Conservation (phyloP, 2,888 invertebrate genomes). For the Epirrita christyi region DNA sequence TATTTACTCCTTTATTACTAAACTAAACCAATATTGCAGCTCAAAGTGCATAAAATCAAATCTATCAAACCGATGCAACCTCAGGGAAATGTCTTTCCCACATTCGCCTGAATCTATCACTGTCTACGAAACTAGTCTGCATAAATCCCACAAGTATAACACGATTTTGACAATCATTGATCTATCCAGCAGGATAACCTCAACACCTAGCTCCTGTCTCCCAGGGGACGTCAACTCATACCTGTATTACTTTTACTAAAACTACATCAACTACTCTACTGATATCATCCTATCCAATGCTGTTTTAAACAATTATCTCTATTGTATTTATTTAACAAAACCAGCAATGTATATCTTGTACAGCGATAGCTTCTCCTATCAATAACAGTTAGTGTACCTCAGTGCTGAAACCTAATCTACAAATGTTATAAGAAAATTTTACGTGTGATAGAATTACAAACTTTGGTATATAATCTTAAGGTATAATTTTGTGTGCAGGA, state of each 20-base stretch:
- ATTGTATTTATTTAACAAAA: neutral
- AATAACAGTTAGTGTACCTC: slow-evolving; percentile 40
- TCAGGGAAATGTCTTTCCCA: slow-evolving; percentile 47
- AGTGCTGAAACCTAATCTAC: slow-evolving; percentile 24
- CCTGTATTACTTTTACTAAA: slow-evolving; percentile 51
- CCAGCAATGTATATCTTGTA: slow-evolving; percentile 40
- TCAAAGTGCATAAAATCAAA: slow-evolving; percentile 29
- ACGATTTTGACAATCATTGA: slow-evolving; percentile 82
- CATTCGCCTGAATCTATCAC: slow-evolving; percentile 71
- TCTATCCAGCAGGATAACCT: slow-evolving; percentile 73
- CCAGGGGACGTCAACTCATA: slow-evolving; percentile 58
- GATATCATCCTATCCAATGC: slow-evolving; percentile 30
- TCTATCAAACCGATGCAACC: slow-evolving; percentile 44
- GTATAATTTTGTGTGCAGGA: slow-evolving; percentile 19
- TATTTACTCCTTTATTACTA: too few species aligned
- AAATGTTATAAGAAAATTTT: slow-evolving; percentile 37
- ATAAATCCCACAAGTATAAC: slow-evolving; percentile 78
- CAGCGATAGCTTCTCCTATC: slow-evolving; percentile 22
- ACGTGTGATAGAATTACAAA: slow-evolving; percentile 5
- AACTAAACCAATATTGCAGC: slow-evolving; percentile 17
- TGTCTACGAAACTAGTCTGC: slow-evolving; percentile 66
- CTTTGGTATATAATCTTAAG: accelerated
- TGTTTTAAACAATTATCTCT: neutral
- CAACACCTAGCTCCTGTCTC: slow-evolving; percentile 69
- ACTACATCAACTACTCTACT: slow-evolving; percentile 13